phyloP scores from a whole-genome alignment of 2,113 vertebrate species.

The Gallinago media region DNA sequence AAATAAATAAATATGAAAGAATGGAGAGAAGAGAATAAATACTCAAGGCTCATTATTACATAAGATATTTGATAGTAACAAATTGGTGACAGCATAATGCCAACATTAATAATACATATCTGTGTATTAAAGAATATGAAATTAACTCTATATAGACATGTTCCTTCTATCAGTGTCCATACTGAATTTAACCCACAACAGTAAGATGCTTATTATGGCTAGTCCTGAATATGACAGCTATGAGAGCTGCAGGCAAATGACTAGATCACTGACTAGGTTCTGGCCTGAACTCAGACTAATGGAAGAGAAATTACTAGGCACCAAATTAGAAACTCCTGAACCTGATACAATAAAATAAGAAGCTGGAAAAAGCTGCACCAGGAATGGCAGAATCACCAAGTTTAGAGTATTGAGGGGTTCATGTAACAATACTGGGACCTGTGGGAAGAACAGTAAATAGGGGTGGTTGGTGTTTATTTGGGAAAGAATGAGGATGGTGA shows the following conservation, averaged over 20 bases:
- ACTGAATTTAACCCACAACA: neutral
- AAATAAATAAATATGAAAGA: neutral
- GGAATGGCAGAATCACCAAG: neutral
- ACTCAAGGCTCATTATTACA: neutral
- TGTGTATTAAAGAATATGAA: neutral
- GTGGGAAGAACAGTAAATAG: neutral
- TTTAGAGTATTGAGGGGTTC: neutral
- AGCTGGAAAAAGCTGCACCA: neutral
- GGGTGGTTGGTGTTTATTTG: neutral
- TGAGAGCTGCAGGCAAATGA: neutral
- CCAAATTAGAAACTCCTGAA: neutral
- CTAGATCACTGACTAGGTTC: neutral
- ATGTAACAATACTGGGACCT: neutral
- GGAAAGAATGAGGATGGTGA: neutral
- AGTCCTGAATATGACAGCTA: neutral
- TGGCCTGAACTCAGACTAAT: neutral
- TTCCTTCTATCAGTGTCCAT: neutral
- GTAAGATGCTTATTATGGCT: neutral
- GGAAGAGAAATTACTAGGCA: neutral
- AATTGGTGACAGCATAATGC: neutral
- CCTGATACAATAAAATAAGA: neutral
- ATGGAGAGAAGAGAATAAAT: neutral
- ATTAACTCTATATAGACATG: neutral
- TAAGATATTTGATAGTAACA: neutral
- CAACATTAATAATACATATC: neutral